A percentile compares a stretch with the other conserved stretches of the same genome.
Evolutionary conservation across 2,888 invertebrate genomes (phyloP).

Genomic region (Limnephilus marmoratus): DNA sequence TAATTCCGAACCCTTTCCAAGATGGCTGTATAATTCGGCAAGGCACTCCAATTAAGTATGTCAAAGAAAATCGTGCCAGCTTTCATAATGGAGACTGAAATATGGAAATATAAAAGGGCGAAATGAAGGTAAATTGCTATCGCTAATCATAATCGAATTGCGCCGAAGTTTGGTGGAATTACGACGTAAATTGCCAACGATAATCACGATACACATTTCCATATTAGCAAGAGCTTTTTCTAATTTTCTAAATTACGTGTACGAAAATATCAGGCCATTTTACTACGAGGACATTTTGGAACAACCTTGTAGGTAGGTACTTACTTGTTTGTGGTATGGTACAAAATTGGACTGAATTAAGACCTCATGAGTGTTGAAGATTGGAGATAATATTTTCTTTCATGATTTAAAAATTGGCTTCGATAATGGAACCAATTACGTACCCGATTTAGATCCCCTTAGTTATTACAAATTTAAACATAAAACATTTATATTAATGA

Average conservation of each 20-base stretch:
- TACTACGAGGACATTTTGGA: background rate
- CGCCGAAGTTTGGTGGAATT: constrained; percentile 45
- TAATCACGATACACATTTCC: constrained; percentile 46
- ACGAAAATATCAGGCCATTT: background rate
- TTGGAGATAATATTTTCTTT: background rate
- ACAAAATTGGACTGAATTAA: background rate
- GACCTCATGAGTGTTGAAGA: background rate
- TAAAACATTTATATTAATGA: background rate
- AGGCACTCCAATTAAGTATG: constrained; percentile 38
- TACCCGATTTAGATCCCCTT: background rate
- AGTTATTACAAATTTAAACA: background rate
- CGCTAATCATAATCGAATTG: constrained; percentile 51
- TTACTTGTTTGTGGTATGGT: background rate
- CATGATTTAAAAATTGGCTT: background rate
- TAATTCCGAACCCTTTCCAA: background rate
- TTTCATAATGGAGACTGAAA: constrained; percentile 38
- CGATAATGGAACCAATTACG: background rate
- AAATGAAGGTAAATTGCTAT: constrained; percentile 43
- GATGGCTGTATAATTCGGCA: constrained; percentile 30
- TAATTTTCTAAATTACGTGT: constrained; percentile 7
- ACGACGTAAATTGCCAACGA: constrained; percentile 33
- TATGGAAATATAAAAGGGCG: constrained; percentile 47
- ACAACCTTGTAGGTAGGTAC: background rate
- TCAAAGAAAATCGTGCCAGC: constrained; percentile 42
- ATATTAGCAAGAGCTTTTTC: constrained; percentile 17